Base-by-base conservation (phyloP, 1,140 invertebrate genomes). In the Melitaea cinxia region DNA sequence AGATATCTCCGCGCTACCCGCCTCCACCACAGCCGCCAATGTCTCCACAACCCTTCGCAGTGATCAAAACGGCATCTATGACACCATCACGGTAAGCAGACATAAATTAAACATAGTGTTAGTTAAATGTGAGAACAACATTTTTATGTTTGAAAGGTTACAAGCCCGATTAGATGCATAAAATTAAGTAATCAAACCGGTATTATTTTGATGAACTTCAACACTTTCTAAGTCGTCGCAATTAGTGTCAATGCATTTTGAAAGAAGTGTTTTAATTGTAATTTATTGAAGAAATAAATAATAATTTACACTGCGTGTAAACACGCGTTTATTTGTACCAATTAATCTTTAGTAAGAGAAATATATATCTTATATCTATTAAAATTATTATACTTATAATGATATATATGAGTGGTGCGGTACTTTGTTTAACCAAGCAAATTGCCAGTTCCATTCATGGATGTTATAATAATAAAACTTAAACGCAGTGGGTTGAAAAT, bases 11-110 rank as follows among this genome's bases (percentile, higher is more conserved):
- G 69, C 77, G 21, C 71, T 68, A 7, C 70, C 69, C 59, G 37
- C 75, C 9, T 68, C 75, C 56, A 45, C 73, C 47, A 49, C 56
- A 24, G 24, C 56, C 9, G 62, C 52, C 55, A 72, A 77, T 37
- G 58, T 70, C 17, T 50, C 68, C 59, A 65, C 75, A 15, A 59
- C 80, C 21, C 75, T 73, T 57, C 82, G 78, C 52, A 77, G 64
- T 47, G 87, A 89, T 54, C 80, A 86, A 49, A 87, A 87, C 66
- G 85, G 86, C 77, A 91, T 91, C 72, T 91, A 89, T 64, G 87
- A 91, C 72, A 89, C 88, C 28, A 89, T 91, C 53, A 86, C 80
- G 56, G 86, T 89, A 49, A 71, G 75, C 62, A 7, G 14, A 54
- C 15, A 60, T 60, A 50, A 33, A 23, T 35, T 28, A 59, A 45